phyloP scores from a whole-genome alignment of 2,113 vertebrate genomes.

The Salvelinus alpinus region DNA sequence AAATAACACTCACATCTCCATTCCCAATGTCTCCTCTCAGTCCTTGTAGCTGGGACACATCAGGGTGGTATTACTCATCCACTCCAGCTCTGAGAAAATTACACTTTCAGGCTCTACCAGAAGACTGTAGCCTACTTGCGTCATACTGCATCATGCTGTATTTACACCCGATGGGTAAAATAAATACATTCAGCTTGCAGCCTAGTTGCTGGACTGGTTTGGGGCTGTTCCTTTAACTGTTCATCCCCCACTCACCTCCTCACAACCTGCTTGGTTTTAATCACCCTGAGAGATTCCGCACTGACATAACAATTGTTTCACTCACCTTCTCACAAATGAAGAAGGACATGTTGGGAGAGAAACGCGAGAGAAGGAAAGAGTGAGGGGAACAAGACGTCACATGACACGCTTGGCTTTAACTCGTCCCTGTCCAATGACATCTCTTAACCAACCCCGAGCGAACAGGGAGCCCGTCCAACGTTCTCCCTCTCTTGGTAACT shows the following conservation, averaged over 20 bases:
- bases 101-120: no score
- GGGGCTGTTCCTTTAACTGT: constrained; percentile 17
- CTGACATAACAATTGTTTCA: constrained; percentile 47
- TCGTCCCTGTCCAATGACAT: constrained; percentile 46
- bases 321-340: constrained; percentile 50
- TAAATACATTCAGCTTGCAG: background rate
- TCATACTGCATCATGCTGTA: no score
- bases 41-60: no score
- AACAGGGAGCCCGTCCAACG: background rate
- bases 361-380: constrained; percentile 9
- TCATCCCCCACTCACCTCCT: constrained; percentile 34
- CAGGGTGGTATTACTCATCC: background rate
- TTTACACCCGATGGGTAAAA: no score
- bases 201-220: background rate
- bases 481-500: constrained; percentile 18
- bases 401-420: constrained; percentile 20
- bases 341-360: constrained; percentile 28
- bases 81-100: background rate
- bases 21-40: no score
- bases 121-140: no score
- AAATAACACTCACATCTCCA: no score
- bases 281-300: constrained; percentile 70
- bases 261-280: constrained; percentile 24
- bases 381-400: background rate
- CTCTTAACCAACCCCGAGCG: constrained; percentile 23